phyloP scores from a whole-genome alignment of 2,113 vertebrate genomes.

The Corynorhinus townsendii region DNA sequence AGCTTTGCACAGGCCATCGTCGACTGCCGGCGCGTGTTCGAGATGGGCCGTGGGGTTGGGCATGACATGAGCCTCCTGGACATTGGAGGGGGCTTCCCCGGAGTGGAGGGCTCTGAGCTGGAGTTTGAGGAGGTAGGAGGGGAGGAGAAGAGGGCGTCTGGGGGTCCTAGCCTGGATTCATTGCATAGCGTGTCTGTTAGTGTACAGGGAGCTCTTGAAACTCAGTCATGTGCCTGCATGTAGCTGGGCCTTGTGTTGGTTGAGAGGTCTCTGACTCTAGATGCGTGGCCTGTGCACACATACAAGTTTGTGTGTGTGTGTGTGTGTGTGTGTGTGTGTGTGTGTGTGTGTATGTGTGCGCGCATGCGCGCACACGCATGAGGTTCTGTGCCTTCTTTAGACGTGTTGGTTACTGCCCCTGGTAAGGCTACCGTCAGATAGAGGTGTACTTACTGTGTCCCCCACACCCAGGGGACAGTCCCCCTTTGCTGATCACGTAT shows the following conservation, averaged over 20 bases:
- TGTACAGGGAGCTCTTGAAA: fast-evolving
- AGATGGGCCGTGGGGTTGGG: neutral
- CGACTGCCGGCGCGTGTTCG: neutral
- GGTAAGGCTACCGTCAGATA: neutral
- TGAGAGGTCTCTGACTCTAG: neutral
- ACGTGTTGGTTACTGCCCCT: too few relatives aligned
- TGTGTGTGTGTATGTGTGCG: too few relatives aligned
- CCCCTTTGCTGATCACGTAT: too few relatives aligned
- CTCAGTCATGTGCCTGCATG: fast-evolving
- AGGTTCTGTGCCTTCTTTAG: neutral
- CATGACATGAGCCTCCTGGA: conserved; percentile 15
- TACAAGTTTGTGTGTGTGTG: too few relatives aligned
- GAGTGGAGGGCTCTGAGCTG: neutral
- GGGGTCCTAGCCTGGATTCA: neutral
- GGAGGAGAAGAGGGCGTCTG: neutral
- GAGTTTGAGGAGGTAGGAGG: conserved; percentile 43
- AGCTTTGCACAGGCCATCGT: neutral
- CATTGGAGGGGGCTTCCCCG: neutral
- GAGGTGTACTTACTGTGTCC: neutral
- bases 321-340: too few relatives aligned
- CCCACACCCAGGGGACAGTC: too few relatives aligned
- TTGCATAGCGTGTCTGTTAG: neutral
- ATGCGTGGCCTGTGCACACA: fast-evolving
- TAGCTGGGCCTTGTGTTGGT: neutral
- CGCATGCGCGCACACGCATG: fast-evolving